Evolutionary conservation across 2,888 invertebrate genomes (phyloP), one percentile per base, ranked within the genome.

Genomic region (Hydrotaea diabolus): DNA sequence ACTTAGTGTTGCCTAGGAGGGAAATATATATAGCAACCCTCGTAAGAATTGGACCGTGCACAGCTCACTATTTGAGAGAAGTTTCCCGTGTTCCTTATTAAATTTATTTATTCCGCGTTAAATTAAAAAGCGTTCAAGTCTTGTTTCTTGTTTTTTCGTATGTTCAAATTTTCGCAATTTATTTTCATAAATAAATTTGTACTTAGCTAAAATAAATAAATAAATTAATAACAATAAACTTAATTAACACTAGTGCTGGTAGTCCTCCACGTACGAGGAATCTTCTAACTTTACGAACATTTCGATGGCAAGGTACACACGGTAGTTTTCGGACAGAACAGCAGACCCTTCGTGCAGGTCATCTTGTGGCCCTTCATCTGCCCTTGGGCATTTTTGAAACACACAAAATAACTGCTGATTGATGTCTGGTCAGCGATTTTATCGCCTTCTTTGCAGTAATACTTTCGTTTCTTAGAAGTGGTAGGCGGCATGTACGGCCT

Each of bases 391-490:
- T 89, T 90, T 82, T 92, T 92, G 69, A 92, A 93, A 88, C 93
- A 94, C 31, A 93, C 91, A 87, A 93, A 94, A 83, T 93, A 94
- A 87, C 91, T 92, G 46, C 88, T 90, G 8, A 92, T 91, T 0
- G 93, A 93, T 0, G 90, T 91, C 64, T 91, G 91, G 88, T 94
- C 94, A 1, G 92, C 91, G 9, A 92, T 90, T 88, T 93, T 94
- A 39, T 93, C 93, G 2, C 92, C 91, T 80, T 92, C 92, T 36
- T 89, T 90, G 81, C 93, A 93, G 78, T 92, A 92, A 81, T 92
- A 91, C 73, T 91, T 92, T 1, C 91, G 89, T 73, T 90, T 91
- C 82, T 91, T 92, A 0, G 71, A 83, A 2, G 64, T 76, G 3
- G 15, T 15, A 0, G 85, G 31, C 2, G 84, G 36, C n/a, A 71